A percentile compares a stretch with the other conserved stretches of the same genome.
Conservation (phyloP, 2,797 vertebrate genomes). For the Otolemur crassicaudatus region DNA sequence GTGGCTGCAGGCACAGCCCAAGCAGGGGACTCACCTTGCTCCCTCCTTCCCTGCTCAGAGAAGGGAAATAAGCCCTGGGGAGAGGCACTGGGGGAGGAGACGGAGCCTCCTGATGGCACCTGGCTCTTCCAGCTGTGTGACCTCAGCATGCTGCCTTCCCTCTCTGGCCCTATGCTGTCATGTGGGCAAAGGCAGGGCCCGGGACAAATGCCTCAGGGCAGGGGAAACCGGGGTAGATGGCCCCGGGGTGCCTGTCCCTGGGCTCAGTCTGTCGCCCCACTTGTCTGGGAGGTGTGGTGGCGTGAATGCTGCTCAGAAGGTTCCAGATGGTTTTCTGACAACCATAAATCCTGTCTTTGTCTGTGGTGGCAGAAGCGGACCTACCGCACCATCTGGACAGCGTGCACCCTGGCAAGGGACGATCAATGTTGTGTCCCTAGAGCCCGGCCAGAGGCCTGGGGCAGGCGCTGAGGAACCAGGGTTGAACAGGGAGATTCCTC, state of each 20-base stretch:
- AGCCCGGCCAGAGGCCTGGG: neutral
- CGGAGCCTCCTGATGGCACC: neutral
- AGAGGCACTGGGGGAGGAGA: fast-evolving
- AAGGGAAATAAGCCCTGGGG: neutral
- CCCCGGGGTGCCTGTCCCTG: neutral
- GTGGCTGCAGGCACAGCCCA: neutral
- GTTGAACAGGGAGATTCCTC: neutral
- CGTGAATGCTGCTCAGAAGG: neutral
- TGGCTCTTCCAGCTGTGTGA: neutral
- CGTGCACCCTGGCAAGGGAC: neutral
- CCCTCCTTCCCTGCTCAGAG: neutral
- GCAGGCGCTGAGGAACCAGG: neutral
- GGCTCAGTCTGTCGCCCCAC: neutral
- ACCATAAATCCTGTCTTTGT: neutral
- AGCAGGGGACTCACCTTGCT: neutral
- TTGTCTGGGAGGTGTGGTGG: neutral
- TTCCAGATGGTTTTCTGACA: neutral
- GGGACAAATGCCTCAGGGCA: fast-evolving
- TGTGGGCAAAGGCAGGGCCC: neutral
- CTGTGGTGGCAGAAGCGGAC: neutral
- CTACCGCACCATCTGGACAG: neutral
- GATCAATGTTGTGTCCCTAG: neutral
- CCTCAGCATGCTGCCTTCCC: neutral
- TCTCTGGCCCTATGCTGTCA: neutral
- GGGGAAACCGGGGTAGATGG: neutral